Percentiles rank a stretch among this genome's conserved stretches.
Evolutionary conservation across 2,113 vertebrate genomes (phyloP).

Genomic region (Saimiri boliviensis): DNA sequence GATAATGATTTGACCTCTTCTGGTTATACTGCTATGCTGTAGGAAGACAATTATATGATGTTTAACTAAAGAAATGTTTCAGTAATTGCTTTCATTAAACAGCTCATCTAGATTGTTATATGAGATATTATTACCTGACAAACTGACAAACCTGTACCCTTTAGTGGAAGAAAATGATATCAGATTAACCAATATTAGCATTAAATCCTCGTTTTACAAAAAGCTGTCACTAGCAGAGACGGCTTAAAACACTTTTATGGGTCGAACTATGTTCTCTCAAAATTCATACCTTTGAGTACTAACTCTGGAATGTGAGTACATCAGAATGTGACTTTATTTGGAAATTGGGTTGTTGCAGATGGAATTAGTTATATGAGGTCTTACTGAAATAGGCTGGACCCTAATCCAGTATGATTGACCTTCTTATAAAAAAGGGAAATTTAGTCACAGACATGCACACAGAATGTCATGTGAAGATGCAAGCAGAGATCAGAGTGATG

Average conservation of each 20-base stretch:
- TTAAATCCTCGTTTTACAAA: constrained; percentile 18
- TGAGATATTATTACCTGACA: constrained; percentile 54
- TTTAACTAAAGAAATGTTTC: constrained; percentile 57
- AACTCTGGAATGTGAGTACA: background rate
- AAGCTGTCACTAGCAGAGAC: background rate
- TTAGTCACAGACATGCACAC: background rate
- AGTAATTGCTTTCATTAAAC: constrained; percentile 65
- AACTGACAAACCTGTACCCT: constrained; percentile 28
- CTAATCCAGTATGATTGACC: background rate
- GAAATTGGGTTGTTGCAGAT: background rate
- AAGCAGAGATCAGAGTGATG: background rate
- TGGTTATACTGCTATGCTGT: background rate
- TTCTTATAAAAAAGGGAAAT: background rate
- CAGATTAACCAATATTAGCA: constrained; percentile 46
- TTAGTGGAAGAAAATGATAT: constrained; percentile 41
- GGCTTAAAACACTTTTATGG: background rate
- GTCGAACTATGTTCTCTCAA: background rate
- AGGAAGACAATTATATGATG: constrained; percentile 61
- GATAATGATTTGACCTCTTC: constrained; percentile 49
- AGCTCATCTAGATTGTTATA: constrained; percentile 45
- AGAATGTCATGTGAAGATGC: background rate
- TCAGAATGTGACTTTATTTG: background rate
- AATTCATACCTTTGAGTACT: background rate
- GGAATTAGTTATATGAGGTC: background rate
- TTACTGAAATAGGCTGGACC: background rate